Evolutionary conservation across 2,113 vertebrate genomes (phyloP).

Genomic region (Otus sunia): DNA sequence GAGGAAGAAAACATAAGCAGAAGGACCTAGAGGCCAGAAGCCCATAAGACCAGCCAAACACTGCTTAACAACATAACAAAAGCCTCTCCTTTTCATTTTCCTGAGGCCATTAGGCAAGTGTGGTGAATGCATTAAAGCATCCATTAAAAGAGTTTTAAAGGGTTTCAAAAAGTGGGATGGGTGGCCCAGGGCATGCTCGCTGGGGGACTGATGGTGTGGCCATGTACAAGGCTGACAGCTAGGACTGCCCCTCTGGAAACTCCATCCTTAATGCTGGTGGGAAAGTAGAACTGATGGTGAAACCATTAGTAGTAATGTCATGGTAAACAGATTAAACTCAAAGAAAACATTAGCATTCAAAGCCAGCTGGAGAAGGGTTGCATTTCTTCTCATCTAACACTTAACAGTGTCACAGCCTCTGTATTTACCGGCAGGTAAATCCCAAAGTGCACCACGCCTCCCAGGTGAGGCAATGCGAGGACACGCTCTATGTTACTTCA

Average conservation of each 20-base stretch:
- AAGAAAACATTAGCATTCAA: neutral
- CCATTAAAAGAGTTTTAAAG: neutral
- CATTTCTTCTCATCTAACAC: neutral
- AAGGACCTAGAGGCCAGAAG: neutral
- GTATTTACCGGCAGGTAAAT: neutral
- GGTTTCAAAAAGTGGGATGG: neutral
- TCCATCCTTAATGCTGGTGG: neutral
- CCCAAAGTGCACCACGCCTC: neutral
- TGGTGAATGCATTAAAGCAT: neutral
- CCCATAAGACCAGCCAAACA: neutral
- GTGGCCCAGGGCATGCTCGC: neutral
- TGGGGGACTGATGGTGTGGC: neutral
- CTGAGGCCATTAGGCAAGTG: neutral
- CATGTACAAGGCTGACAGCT: neutral
- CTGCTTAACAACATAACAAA: neutral
- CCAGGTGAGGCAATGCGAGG: neutral
- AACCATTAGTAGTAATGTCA: neutral
- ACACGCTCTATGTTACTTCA: neutral
- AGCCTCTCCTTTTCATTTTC: neutral
- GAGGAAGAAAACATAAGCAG: neutral
- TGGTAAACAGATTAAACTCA: neutral
- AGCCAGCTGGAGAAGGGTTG: neutral
- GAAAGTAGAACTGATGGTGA: neutral
- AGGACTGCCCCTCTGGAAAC: neutral
- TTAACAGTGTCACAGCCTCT: neutral